A percentile compares a stretch with the other conserved stretches of the same genome.
Evolutionary conservation across 2,113 vertebrate species (phyloP).

Genomic region (Litocranius walleri): DNA sequence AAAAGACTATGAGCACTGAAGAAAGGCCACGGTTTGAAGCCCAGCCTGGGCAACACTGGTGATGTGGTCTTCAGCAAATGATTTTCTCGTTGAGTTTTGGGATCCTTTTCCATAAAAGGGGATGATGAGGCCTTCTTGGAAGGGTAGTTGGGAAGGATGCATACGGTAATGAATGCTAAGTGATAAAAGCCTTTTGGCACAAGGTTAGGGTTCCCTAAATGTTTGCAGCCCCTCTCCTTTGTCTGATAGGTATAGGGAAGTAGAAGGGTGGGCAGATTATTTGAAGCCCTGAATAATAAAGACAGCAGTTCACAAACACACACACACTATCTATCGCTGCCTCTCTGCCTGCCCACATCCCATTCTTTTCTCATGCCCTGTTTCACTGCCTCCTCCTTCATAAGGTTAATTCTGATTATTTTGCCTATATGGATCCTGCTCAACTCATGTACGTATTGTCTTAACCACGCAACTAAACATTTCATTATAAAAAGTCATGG

Average conservation of each 20-base stretch:
- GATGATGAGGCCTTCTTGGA: background rate
- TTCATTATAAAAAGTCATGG: background rate
- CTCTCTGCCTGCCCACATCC: background rate
- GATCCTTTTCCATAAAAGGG: background rate
- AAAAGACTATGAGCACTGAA: background rate
- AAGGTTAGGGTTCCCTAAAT: too few relatives aligned
- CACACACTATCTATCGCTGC: background rate
- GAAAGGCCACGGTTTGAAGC: background rate
- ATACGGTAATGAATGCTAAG: background rate
- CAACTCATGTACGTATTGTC: background rate
- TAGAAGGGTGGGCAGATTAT: background rate
- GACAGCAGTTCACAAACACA: background rate
- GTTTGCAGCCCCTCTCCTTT: background rate
- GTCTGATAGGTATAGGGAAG: too few relatives aligned
- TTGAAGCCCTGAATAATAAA: background rate
- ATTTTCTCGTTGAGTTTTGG: background rate
- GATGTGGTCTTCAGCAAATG: background rate
- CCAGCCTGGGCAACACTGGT: background rate
- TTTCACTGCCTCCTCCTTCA: background rate
- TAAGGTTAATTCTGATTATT: background rate
- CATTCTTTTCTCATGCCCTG: background rate
- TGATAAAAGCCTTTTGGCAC: background rate
- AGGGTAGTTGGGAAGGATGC: background rate
- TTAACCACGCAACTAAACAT: background rate
- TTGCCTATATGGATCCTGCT: background rate